Conservation (phyloP, 2,888 invertebrate species). For the Caenorhabditis wallacei region DNA sequence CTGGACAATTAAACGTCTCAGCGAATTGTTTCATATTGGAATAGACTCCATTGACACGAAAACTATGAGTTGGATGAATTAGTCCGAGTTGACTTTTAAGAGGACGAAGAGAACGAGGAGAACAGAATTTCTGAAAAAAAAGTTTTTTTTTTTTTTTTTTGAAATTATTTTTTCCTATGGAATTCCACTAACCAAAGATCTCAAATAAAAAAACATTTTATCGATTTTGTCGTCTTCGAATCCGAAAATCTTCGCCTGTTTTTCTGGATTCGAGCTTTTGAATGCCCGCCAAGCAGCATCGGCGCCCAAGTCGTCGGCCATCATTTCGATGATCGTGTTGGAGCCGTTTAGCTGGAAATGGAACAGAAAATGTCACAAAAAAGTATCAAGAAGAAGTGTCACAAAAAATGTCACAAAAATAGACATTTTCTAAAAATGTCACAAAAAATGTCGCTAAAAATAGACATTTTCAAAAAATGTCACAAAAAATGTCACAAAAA, state of each 20-base stretch:
- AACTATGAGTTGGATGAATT: neutral
- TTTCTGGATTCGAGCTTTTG: neutral
- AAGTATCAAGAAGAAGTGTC: too few species aligned
- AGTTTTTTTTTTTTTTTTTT: too few species aligned
- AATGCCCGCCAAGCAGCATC: conserved; percentile 76
- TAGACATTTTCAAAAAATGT: too few species aligned
- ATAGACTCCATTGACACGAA: conserved; percentile 34
- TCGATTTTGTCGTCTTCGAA: conserved; percentile 28
- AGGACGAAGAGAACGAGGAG: too few species aligned
- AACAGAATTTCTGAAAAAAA: neutral
- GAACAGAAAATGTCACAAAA: neutral
- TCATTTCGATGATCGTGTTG: conserved; percentile 74
- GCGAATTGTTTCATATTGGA: conserved; percentile 87
- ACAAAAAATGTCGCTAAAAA: too few species aligned
- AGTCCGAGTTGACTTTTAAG: too few species aligned
- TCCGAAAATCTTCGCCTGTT: conserved; percentile 9
- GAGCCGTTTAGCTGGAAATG: too few species aligned
- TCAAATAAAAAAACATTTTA: conserved; percentile 14
- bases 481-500: too few species aligned
- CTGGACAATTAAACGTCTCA: conserved; percentile 90
- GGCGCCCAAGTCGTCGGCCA: conserved; percentile 83
- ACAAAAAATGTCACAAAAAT: too few species aligned
- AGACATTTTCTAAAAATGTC: too few species aligned
- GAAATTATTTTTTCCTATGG: too few species aligned
- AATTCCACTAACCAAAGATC: conserved; percentile 12